phyloP scores from a whole-genome alignment of 2,113 vertebrate genomes.

The Aptenodytes forsteri region DNA sequence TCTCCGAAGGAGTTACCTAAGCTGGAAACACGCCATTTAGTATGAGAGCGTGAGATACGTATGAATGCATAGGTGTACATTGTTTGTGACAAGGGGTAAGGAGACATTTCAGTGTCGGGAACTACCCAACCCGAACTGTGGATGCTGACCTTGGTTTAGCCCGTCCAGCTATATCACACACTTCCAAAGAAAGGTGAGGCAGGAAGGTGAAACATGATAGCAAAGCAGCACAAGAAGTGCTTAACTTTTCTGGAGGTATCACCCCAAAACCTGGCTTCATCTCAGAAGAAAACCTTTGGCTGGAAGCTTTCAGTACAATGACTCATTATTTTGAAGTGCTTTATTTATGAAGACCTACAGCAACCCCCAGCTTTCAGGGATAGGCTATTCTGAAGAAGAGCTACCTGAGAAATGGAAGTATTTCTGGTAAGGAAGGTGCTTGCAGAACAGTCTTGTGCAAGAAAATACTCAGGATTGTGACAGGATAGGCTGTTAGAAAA shows the following conservation, averaged over 20 bases:
- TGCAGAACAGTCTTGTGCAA: neutral
- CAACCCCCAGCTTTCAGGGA: neutral
- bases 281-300: neutral
- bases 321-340: neutral
- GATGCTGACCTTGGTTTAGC: neutral
- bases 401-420: neutral
- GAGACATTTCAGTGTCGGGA: neutral
- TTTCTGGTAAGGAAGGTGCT: neutral
- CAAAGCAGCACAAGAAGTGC: neutral
- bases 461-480: neutral
- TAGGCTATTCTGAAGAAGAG: neutral
- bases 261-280: neutral
- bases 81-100: neutral
- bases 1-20: neutral
- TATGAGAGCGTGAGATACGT: rapidly evolving
- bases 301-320: neutral
- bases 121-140: neutral
- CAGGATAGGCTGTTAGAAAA: neutral
- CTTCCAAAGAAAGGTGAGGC: neutral
- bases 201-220: neutral
- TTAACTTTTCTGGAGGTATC: neutral
- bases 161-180: neutral
- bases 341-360: neutral
- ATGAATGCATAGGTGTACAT: neutral
- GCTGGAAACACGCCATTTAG: neutral